Evolutionary conservation across 2,888 invertebrate species (phyloP).

Genomic region (Drosophila diplacantha): DNA sequence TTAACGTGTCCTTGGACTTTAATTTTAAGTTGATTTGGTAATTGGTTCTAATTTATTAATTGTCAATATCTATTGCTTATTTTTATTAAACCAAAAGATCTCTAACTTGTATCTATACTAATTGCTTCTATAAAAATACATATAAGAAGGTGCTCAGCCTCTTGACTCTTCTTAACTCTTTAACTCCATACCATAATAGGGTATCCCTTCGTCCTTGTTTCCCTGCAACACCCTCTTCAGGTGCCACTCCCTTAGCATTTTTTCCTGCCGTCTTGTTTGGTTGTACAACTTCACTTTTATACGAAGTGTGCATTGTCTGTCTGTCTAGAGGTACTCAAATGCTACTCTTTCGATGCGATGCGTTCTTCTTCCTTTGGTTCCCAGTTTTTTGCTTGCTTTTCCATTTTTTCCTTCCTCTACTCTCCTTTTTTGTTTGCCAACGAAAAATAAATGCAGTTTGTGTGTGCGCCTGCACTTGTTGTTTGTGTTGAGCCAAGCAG

Average conservation of each 20-base stretch:
- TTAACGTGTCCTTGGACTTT: too few species aligned
- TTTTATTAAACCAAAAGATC: neutral
- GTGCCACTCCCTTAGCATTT: constrained; percentile 11
- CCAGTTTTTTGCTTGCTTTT: constrained; percentile 43
- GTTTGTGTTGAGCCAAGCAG: constrained; percentile 73
- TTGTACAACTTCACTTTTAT: constrained; percentile 67
- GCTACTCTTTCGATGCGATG: constrained; percentile 46
- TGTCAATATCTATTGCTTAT: neutral
- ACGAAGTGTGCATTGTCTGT: constrained; percentile 48
- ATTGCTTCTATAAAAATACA: neutral
- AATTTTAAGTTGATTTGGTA: neutral
- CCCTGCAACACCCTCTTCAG: constrained; percentile 1
- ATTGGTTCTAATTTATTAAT: neutral
- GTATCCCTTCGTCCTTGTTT: constrained; percentile 7
- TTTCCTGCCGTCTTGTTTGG: constrained; percentile 39
- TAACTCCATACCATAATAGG: neutral
- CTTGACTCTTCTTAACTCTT: neutral
- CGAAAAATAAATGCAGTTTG: constrained; percentile 71
- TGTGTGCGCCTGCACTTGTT: constrained; percentile 66
- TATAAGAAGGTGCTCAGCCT: neutral
- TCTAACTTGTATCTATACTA: too few species aligned
- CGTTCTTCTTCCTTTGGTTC: constrained; percentile 43
- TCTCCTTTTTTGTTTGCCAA: constrained; percentile 48
- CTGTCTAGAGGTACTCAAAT: constrained; percentile 66
- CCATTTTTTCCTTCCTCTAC: constrained; percentile 18